Evolutionary conservation across 2,888 invertebrate genomes (phyloP).

Genomic region (Sepiola atlantica): DNA sequence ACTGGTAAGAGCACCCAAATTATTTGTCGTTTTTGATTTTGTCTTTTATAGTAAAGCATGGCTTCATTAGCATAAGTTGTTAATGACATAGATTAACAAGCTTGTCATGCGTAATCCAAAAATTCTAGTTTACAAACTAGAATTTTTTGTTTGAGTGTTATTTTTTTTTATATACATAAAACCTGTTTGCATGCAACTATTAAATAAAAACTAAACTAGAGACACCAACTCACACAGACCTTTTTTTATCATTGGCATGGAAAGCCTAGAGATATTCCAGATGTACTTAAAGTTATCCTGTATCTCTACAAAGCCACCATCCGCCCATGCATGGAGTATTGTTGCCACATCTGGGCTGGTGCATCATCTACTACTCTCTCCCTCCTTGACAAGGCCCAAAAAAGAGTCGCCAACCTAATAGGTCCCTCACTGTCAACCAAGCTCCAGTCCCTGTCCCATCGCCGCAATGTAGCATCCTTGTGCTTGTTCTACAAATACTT

Average conservation of each 20-base stretch:
- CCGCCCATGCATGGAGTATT: too few relatives aligned
- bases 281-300: too few relatives aligned
- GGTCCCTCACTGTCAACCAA: too few relatives aligned
- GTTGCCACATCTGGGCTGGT: too few relatives aligned
- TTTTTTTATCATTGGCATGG: neutral
- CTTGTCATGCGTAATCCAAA: neutral
- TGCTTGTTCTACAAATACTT: too few relatives aligned
- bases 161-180: neutral
- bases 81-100: neutral
- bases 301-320: too few relatives aligned
- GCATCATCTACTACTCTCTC: too few relatives aligned
- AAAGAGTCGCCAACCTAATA: too few relatives aligned
- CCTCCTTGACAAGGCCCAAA: too few relatives aligned
- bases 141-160: neutral
- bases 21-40: neutral
- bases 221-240: neutral
- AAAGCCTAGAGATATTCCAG: neutral
- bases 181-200: neutral
- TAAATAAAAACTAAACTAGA: neutral
- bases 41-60: neutral
- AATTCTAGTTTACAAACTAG: neutral
- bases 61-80: neutral
- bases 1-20: slow-evolving; percentile 66
- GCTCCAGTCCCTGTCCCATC: too few relatives aligned
- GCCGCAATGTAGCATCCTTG: too few relatives aligned